Conservation (phyloP, 2,113 vertebrate genomes). For the Eurystomus gularis region DNA sequence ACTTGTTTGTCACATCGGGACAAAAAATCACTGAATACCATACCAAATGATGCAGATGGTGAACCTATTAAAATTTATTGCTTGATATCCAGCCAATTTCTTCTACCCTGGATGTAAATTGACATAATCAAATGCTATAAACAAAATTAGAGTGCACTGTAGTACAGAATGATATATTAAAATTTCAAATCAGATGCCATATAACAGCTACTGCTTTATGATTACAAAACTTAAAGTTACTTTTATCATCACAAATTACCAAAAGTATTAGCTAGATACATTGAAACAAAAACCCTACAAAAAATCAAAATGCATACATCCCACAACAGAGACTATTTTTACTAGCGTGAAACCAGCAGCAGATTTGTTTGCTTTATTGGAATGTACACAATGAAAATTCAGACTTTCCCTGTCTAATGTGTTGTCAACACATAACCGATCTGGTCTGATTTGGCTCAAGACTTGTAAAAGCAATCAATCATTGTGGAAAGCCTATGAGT, state of each 20-base stretch:
- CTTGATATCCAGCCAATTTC: background rate
- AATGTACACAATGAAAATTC: background rate
- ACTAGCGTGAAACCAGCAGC: background rate
- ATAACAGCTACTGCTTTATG: background rate
- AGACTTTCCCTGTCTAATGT: background rate
- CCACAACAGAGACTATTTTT: background rate
- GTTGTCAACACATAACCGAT: background rate
- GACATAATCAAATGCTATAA: constrained; percentile 41
- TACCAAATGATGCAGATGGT: constrained; percentile 45
- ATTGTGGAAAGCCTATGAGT: background rate
- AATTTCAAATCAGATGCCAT: background rate
- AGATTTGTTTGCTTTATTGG: background rate
- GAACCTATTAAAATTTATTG: constrained; percentile 17
- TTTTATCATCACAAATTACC: background rate
- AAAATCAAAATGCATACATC: background rate
- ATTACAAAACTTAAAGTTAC: background rate
- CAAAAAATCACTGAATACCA: background rate
- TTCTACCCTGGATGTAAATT: constrained; percentile 33
- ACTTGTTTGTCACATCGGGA: constrained; percentile 26
- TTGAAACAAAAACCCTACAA: background rate
- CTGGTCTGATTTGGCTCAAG: background rate
- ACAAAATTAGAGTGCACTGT: constrained; percentile 14
- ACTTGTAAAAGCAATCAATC: background rate
- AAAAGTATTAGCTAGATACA: background rate
- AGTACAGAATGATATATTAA: background rate